Evolutionary conservation across 2,888 invertebrate genomes (phyloP), one percentile per base, ranked within the genome.

Genomic region (Leptothorax acervorum): DNA sequence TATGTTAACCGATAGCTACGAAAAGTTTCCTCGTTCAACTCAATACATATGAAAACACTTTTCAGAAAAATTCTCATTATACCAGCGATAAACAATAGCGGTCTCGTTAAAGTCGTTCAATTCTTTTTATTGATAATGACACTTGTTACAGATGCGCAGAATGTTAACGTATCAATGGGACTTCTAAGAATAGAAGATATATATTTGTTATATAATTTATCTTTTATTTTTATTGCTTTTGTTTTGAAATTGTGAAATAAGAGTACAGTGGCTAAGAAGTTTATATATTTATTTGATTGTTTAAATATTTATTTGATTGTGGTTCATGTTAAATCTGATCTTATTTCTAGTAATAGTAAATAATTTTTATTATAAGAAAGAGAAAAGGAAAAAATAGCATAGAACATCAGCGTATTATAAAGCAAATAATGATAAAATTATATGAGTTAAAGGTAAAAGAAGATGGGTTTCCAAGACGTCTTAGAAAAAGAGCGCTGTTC

Each of bases 361-460:
- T n/a, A 31, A 45, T 70, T 70, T 31, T 35, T 15, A 57, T 31
- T 31, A 15, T 18, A 1, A 51, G 4, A 9, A 18, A 0, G 2
- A 51, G 6, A 51, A 6, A 51, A 18, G 0, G 18, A 51, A 2
- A 51, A 4, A 23, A 55, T n/a, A 55, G 9, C n/a, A n/a, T n/a
- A 53, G 2, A 23, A 1, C 18, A 18, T 18, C 6, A 51, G 4
- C 31, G 28, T 55, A 51, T 42, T 28, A 18, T 57, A 12, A 55
- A 66, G 15, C n/a, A 75, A 75, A 63, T 48, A 23, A 35, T 8
- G 45, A 57, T 79, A 79, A 79, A 79, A 42, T 79, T 18, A 42
- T 55, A 18, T 12, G 23, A 35, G 35, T 48, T 28, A 28, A 81
- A 73, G 18, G 60, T 11, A 23, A n/a, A 12, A 48, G 23, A 57